Evolutionary conservation across 2,797 vertebrate species (phyloP).

Genomic region (Notoglanidium macrostoma): DNA sequence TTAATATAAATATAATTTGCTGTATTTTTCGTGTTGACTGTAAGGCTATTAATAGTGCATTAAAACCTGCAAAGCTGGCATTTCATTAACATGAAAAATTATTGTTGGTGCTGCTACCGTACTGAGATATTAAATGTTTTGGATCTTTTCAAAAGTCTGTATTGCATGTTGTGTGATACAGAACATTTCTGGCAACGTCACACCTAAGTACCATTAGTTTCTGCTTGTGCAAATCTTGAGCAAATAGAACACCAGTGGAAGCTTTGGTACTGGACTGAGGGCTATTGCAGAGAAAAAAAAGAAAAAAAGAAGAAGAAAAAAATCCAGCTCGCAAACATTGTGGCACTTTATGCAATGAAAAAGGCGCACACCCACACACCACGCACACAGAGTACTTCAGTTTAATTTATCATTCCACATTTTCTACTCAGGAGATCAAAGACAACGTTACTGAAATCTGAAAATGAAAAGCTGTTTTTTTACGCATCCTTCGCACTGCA

Average conservation of each 20-base stretch:
- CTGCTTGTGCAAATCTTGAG: background rate
- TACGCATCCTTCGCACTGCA: background rate
- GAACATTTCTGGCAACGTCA: background rate
- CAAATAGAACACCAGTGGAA: background rate
- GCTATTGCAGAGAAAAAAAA: too few relatives aligned
- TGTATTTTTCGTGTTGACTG: background rate
- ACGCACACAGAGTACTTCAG: background rate
- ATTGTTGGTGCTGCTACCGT: background rate
- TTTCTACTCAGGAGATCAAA: background rate
- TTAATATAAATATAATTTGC: too few relatives aligned
- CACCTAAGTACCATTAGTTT: background rate
- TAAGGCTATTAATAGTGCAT: background rate
- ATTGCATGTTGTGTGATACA: background rate
- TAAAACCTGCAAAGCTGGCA: background rate
- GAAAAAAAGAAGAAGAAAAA: background rate
- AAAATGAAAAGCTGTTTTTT: background rate
- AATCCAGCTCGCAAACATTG: background rate
- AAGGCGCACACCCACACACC: background rate
- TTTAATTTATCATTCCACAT: background rate
- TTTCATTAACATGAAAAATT: background rate
- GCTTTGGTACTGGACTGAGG: background rate
- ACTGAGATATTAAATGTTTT: background rate
- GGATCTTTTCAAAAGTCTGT: background rate
- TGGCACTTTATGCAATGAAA: background rate
- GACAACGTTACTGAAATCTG: background rate